These are phyloP conservation scores for Polydrusus tereticollis DNA, from an alignment of 2,888 invertebrate species.

Conservation along the genomic window DNA sequence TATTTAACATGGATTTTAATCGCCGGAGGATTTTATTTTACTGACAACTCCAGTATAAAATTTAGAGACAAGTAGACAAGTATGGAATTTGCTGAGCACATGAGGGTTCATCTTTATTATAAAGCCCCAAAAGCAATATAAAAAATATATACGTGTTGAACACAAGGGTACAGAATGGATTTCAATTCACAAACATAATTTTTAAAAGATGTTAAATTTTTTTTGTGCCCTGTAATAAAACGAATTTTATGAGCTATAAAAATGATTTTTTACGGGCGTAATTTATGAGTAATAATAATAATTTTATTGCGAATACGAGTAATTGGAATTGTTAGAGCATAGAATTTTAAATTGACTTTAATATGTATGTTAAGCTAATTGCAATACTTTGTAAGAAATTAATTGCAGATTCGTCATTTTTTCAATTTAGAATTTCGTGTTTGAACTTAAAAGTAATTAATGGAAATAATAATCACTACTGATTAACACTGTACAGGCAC, in stretches of 20 bases:
- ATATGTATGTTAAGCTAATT: neutral
- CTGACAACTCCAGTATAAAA: no score
- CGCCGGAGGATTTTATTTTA: no score
- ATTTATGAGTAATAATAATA: neutral
- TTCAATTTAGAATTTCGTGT: no score
- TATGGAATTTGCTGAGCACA: neutral
- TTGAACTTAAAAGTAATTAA: no score
- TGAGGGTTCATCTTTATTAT: neutral
- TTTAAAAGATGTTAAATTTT: neutral
- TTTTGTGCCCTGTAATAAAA: neutral
- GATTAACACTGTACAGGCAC: no score
- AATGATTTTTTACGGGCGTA: neutral
- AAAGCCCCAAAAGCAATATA: neutral
- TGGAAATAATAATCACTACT: no score
- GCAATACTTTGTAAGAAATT: neutral
- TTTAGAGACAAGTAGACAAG: neutral
- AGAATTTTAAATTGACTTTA: neutral
- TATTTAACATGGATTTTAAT: no score
- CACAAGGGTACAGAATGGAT: neutral
- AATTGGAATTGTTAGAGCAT: neutral
- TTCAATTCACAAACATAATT: neutral
- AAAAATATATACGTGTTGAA: neutral
- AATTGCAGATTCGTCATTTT: no score
- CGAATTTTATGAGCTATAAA: neutral
- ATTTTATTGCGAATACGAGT: neutral